A percentile compares a stretch with the other conserved stretches of the same genome.
These are phyloP conservation scores for Heterodera carotae DNA, from an alignment of 1,140 invertebrate genomes.

Conservation along the genomic window DNA sequence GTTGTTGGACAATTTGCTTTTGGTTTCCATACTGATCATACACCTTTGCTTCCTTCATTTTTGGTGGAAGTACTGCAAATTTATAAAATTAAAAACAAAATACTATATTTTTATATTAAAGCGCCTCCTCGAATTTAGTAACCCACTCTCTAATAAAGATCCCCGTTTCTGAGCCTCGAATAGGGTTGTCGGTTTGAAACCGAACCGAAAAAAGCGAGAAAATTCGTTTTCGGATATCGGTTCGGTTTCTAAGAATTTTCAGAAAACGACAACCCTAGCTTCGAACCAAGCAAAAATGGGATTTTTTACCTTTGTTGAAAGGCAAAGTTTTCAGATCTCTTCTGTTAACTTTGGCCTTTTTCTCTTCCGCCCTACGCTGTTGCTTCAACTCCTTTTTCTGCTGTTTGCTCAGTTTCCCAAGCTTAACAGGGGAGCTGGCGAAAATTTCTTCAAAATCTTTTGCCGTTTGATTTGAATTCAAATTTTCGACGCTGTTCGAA, in stretches of 20 bases:
- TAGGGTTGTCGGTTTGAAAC: too few relatives aligned
- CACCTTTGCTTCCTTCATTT: background rate
- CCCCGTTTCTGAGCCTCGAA: too few relatives aligned
- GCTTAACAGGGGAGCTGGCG: background rate
- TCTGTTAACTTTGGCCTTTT: background rate
- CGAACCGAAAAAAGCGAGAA: too few relatives aligned
- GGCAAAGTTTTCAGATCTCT: background rate
- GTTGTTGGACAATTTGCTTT: background rate
- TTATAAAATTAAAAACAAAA: background rate
- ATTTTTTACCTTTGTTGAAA: background rate
- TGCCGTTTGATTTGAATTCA: background rate
- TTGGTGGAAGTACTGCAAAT: background rate
- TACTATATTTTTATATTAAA: too few relatives aligned
- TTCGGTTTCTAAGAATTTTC: too few relatives aligned
- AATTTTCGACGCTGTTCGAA: background rate
- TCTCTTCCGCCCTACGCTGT: background rate
- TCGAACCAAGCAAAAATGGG: too few relatives aligned
- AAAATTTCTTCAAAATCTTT: background rate
- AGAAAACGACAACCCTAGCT: too few relatives aligned
- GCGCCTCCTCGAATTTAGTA: too few relatives aligned
- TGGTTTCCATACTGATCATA: background rate
- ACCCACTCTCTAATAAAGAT: too few relatives aligned
- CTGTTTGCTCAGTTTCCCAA: background rate
- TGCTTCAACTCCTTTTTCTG: background rate
- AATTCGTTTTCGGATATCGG: too few relatives aligned